A percentile compares a stretch with the other conserved stretches of the same genome.
phyloP scores from a whole-genome alignment of 1,140 invertebrate genomes.

The Drosophila bifasciata region DNA sequence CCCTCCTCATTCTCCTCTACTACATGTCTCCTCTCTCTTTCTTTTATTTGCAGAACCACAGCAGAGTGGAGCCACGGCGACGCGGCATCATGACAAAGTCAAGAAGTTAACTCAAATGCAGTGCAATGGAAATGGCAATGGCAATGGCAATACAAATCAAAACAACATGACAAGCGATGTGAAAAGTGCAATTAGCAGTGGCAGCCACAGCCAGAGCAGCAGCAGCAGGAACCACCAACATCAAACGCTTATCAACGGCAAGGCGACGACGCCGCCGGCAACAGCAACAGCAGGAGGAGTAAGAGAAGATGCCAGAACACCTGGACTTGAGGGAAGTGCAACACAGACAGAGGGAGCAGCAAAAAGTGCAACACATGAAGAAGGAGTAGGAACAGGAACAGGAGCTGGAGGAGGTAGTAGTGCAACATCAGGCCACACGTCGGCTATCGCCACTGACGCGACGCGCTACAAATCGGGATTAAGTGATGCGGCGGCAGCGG shows the following conservation, averaged over 20 bases:
- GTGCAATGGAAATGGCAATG: slow-evolving; percentile 80
- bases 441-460: slow-evolving; percentile 75
- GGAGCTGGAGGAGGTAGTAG: neutral
- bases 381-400: slow-evolving; percentile 1
- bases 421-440: slow-evolving; percentile 53
- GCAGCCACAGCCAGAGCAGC: slow-evolving; percentile 42
- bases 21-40: neutral
- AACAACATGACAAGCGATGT: slow-evolving; percentile 82
- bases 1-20: too few relatives aligned
- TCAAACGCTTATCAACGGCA: slow-evolving; percentile 69
- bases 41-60: slow-evolving; percentile 54
- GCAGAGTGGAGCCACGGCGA: slow-evolving; percentile 36
- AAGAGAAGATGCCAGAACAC: slow-evolving; percentile 12
- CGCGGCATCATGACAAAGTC: slow-evolving; percentile 67
- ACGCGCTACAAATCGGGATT: slow-evolving; percentile 82
- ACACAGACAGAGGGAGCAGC: slow-evolving; percentile 30
- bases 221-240: slow-evolving; percentile 46
- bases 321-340: slow-evolving; percentile 10
- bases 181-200: slow-evolving; percentile 78
- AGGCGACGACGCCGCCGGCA: slow-evolving; percentile 49
- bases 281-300: slow-evolving; percentile 28
- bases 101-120: slow-evolving; percentile 74
- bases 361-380: neutral
- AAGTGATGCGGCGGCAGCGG: slow-evolving; percentile 74
- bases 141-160: slow-evolving; percentile 78